Conservation (phyloP, 2,888 invertebrate genomes). For the Drosophila dives region DNA sequence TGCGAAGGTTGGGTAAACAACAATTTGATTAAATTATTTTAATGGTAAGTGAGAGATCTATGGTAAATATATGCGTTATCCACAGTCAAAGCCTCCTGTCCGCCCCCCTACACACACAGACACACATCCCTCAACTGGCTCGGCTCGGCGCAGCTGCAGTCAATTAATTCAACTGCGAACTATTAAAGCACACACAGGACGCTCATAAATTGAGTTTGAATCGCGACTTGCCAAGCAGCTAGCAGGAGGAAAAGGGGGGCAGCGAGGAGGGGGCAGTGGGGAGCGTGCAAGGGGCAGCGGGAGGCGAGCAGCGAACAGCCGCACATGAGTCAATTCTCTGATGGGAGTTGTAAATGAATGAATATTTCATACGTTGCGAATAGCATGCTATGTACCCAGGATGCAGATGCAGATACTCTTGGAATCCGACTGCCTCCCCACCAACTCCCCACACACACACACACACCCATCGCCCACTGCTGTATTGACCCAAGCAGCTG, state of each 20-base stretch:
- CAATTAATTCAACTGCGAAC: constrained; percentile 80
- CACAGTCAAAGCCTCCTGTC: constrained; percentile 34
- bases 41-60: constrained; percentile 74
- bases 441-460: neutral
- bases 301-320: constrained; percentile 17
- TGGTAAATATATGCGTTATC: constrained; percentile 67
- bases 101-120: no score
- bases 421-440: neutral
- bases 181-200: constrained; percentile 80
- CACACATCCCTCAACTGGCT: neutral
- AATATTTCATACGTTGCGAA: constrained; percentile 76
- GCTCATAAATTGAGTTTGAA: constrained; percentile 77
- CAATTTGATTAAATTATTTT: constrained; percentile 79
- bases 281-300: neutral
- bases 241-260: constrained; percentile 2
- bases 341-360: constrained; percentile 77
- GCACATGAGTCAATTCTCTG: constrained; percentile 74
- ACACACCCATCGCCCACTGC: neutral
- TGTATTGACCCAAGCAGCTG: constrained; percentile 59
- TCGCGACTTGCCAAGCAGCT: constrained; percentile 53
- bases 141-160: constrained; percentile 54
- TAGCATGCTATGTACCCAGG: constrained; percentile 23
- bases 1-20: constrained; percentile 55
- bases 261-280: neutral
- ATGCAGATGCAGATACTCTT: constrained; percentile 13